A percentile compares a stretch with the other conserved stretches of the same genome.
These are phyloP conservation scores for Aurelia sp. DNA, from an alignment of 30 jellyfish, hydroid and myxozoan genomes.

Conservation along the genomic window DNA sequence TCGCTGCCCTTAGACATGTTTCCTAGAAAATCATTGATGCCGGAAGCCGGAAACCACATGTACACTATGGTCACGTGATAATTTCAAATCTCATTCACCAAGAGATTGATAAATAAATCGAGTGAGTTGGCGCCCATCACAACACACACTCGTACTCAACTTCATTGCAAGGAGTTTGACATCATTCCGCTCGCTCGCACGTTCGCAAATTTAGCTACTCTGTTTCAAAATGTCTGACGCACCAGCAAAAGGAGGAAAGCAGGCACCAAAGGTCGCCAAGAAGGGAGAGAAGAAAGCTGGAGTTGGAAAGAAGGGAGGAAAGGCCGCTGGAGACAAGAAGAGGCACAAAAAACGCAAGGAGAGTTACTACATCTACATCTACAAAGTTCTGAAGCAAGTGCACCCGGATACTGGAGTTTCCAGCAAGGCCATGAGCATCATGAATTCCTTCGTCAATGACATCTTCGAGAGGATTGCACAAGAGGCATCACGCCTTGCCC, in stretches of 20 bases:
- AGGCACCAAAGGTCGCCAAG: slow-evolving; percentile 62
- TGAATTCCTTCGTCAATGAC: slow-evolving; percentile 85
- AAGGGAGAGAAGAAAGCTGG: slow-evolving; percentile 53
- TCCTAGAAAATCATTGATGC: too few species aligned
- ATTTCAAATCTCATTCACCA: too few species aligned
- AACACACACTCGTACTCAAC: too few species aligned
- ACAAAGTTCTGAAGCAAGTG: slow-evolving; percentile 88
- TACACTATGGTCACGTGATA: too few species aligned
- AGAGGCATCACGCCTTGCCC: slow-evolving; percentile 89
- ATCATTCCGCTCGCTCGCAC: too few species aligned
- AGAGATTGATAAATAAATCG: too few species aligned
- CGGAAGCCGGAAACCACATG: too few species aligned
- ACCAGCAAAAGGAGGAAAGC: slow-evolving; percentile 38
- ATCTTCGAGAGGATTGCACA: slow-evolving; percentile 87
- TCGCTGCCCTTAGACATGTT: too few species aligned
- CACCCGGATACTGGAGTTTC: slow-evolving; percentile 90
- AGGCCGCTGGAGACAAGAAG: slow-evolving; percentile 32
- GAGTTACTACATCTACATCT: slow-evolving; percentile 72
- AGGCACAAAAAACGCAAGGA: slow-evolving; percentile 63
- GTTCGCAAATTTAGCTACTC: too few species aligned
- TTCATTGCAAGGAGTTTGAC: too few species aligned
- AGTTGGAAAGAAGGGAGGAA: slow-evolving; percentile 59
- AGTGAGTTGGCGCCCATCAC: too few species aligned
- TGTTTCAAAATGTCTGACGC: slow-evolving; percentile 32
- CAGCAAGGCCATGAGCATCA: slow-evolving; percentile 83